Base-by-base conservation (phyloP, 2,797 vertebrate species). In the Nannoperca australis region DNA sequence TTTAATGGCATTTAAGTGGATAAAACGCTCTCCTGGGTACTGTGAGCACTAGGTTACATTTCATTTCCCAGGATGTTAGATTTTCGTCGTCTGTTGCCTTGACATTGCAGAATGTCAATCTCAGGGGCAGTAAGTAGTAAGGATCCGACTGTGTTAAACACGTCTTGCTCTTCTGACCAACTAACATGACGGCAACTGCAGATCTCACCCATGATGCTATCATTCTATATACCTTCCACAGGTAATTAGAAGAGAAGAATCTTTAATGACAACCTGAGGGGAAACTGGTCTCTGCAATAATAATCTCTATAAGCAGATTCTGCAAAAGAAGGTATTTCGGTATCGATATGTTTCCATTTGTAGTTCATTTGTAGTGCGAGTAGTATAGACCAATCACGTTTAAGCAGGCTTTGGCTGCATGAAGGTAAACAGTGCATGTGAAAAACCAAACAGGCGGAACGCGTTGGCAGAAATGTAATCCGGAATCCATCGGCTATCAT, bases 1-100 rank as follows among this genome's bases (percentile, higher is more conserved):
- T 85, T 78, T 86, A 83, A 76, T 70, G 66, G 71, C 69, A 55
- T 78, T 67, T 72, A 79, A 71, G 70, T 76, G 71, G 76, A 77
- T 81, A 61, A 79, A 83, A 73, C 36, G 14, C 62, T 62, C 64
- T 76, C 59, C 34, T 64, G 81, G 74, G 79, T 49, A 30, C 69
- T 55, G 50, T 67, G 61, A 75, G 49, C 70, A 17, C 53, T 20
- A 55, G 72, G 34, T 70, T 66, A 34, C 75, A 59, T 69, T 82
- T 84, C 22, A 75, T 75, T 90, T 81, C 70, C 79, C 55, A 63
- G 51, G 70, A 79, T 64, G 61, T 79, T 66, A 40, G 38, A 44
- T 60, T 75, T 62, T 24, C 27, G 0, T 73, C 1, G 18, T 71
- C 51, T 50, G 54, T 56, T 71, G 61, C 74, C n/a, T 63, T 68